Evolutionary conservation across 2,888 invertebrate genomes (phyloP).

Genomic region (Lottia gigantea): DNA sequence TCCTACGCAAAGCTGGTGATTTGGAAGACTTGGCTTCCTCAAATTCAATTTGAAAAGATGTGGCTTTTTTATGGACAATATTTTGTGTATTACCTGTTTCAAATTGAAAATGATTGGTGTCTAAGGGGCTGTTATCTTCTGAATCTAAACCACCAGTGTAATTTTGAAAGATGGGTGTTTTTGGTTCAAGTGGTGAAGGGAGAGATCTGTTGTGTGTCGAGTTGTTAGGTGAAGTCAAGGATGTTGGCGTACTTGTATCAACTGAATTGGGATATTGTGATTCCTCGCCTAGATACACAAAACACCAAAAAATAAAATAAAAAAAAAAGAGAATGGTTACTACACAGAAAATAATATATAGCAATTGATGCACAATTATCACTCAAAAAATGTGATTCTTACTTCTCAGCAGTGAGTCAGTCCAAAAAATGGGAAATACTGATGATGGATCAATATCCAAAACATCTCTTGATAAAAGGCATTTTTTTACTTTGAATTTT

Average conservation of each 20-base stretch:
- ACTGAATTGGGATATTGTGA: neutral
- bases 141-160: neutral
- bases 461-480: too few relatives aligned
- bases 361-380: too few relatives aligned
- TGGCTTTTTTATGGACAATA: neutral
- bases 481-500: too few relatives aligned
- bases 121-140: neutral
- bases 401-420: too few relatives aligned
- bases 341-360: too few relatives aligned
- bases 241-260: neutral
- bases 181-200: constrained; percentile 2
- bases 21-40: neutral
- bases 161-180: neutral
- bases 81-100: neutral
- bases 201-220: neutral
- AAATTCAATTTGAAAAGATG: constrained; percentile 4
- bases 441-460: too few relatives aligned
- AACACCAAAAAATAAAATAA: too few relatives aligned
- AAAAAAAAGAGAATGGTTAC: too few relatives aligned
- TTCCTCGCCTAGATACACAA: neutral
- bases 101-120: neutral
- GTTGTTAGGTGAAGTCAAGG: neutral
- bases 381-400: too few relatives aligned
- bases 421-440: too few relatives aligned
- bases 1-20: neutral